A percentile compares a stretch with the other conserved stretches of the same genome.
Evolutionary conservation across 2,113 vertebrate species (phyloP).

Genomic region (Neogale vison): DNA sequence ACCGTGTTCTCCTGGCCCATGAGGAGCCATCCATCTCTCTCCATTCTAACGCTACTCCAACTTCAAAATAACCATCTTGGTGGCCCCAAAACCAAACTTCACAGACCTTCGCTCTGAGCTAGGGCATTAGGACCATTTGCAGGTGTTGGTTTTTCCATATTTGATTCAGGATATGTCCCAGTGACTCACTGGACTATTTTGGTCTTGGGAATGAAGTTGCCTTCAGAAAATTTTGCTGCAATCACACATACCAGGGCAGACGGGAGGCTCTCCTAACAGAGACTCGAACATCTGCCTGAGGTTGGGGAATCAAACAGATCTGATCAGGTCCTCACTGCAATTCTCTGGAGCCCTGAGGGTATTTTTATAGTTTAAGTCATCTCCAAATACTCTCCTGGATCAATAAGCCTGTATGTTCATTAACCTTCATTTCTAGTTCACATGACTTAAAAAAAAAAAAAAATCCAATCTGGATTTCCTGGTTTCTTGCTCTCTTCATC

Average conservation of each 20-base stretch:
- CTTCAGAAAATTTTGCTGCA: constrained; percentile 34
- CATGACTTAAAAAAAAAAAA: not conserved
- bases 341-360: not conserved
- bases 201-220: constrained; percentile 50
- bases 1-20: accelerated
- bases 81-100: not conserved
- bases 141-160: constrained; percentile 50
- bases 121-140: not conserved
- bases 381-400: not conserved
- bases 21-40: too few relatives aligned
- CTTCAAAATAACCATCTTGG: not conserved
- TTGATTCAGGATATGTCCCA: constrained; percentile 59
- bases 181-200: constrained; percentile 72
- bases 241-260: not conserved
- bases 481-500: not conserved
- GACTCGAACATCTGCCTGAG: not conserved
- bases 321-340: not conserved
- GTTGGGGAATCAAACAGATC: not conserved
- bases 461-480: not conserved
- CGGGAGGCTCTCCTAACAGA: not conserved
- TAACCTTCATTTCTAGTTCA: not conserved
- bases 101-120: not conserved
- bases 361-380: not conserved
- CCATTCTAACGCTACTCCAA: not conserved
- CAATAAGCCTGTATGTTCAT: not conserved